A percentile compares a stretch with the other conserved stretches of the same genome.
Conservation (phyloP, 1,140 invertebrate genomes). For the Bathynomus jamesi region DNA sequence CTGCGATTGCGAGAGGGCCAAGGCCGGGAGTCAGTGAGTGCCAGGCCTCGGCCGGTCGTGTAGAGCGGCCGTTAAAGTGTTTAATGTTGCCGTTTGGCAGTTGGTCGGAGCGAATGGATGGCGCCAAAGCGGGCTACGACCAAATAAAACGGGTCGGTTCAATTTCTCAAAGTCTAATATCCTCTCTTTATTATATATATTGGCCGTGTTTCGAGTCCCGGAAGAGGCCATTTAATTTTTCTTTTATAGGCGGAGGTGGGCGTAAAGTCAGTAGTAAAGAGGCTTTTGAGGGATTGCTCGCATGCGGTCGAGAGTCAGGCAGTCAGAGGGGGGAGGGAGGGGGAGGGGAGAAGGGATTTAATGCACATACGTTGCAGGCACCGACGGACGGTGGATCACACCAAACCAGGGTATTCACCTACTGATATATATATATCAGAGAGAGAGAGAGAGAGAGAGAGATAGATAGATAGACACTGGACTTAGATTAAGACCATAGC, state of each 20-base stretch:
- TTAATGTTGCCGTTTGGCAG: constrained; percentile 22
- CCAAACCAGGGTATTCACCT: too few species aligned
- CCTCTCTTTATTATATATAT: constrained; percentile 34
- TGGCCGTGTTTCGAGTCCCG: constrained; percentile 30
- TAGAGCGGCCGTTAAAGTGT: constrained; percentile 20
- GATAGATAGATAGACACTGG: too few species aligned
- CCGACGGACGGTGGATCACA: too few species aligned
- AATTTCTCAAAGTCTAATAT: constrained; percentile 31
- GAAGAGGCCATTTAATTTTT: constrained; percentile 34
- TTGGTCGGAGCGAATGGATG: constrained; percentile 11
- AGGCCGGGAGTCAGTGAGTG: background rate
- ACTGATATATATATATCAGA: too few species aligned
- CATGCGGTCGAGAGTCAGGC: background rate
- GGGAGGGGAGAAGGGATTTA: background rate
- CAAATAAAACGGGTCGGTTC: constrained; percentile 25
- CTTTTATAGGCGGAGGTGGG: constrained; percentile 29
- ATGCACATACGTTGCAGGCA: too few species aligned
- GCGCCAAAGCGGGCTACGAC: constrained; percentile 19
- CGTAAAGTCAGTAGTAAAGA: constrained; percentile 31
- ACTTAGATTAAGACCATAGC: too few species aligned
- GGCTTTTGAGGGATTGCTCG: constrained; percentile 32
- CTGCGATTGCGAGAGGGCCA: background rate
- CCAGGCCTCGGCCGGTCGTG: background rate
- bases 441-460: too few species aligned
- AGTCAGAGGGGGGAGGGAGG: too few species aligned